Conservation (phyloP, 2,888 invertebrate genomes). For the Clusia tigrina region DNA sequence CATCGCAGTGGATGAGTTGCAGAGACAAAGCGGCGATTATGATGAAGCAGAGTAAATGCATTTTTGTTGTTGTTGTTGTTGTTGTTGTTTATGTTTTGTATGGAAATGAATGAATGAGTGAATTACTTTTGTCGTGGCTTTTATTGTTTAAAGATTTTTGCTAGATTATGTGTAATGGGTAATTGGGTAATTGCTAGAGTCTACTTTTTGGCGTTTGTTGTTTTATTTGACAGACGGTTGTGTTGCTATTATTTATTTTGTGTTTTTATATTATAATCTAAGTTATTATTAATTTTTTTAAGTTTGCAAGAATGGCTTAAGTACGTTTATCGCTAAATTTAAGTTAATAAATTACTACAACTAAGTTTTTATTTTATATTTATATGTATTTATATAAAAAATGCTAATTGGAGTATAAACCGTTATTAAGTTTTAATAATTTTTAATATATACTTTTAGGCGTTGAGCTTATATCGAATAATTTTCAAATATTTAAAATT, state of each 20-base stretch:
- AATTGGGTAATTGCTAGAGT: constrained; percentile 32
- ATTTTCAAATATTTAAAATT: constrained; percentile 1
- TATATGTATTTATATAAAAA: constrained; percentile 19
- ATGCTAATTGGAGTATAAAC: constrained; percentile 21
- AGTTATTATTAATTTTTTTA: too few relatives aligned
- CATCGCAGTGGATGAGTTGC: constrained; percentile 41
- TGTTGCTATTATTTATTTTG: constrained; percentile 21
- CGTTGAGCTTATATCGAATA: constrained; percentile 10
- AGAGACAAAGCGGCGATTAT: constrained; percentile 38
- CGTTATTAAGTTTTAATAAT: constrained; percentile 15
- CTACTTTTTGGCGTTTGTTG: constrained; percentile 53
- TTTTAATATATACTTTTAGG: constrained; percentile 6
- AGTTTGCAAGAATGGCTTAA: constrained; percentile 27
- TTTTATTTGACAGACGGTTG: constrained; percentile 23
- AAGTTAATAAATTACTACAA: constrained; percentile 24
- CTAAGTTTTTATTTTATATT: constrained; percentile 18
- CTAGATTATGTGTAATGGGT: constrained; percentile 33
- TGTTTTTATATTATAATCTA: constrained; percentile 31
- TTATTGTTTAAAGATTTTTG: constrained; percentile 13
- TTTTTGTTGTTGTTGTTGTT: constrained; percentile 26
- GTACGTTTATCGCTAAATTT: constrained; percentile 9
- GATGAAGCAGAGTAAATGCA: constrained; percentile 41
- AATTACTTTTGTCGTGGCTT: constrained; percentile 19
- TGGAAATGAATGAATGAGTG: background rate
- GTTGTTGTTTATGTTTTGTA: constrained; percentile 16